Base-by-base conservation (phyloP, 1,140 invertebrate genomes). In the Trypoxylus dichotomus region DNA sequence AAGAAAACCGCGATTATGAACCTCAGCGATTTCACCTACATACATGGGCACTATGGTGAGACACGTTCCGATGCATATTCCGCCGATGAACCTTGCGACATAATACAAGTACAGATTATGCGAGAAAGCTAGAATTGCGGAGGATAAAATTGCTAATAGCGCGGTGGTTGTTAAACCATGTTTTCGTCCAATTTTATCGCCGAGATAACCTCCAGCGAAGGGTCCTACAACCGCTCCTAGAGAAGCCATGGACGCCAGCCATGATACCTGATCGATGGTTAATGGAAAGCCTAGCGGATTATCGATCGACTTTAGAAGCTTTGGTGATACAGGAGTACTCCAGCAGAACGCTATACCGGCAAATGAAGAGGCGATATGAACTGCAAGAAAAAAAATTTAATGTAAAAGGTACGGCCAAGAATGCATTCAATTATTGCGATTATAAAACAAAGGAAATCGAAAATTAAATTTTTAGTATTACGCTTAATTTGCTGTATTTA, bases 171-270 rank as follows among this genome's bases (percentile, higher is more conserved):
- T 81, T 0, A 88, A 81, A 8, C 87, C 83, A 19, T 83, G 84
- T 77, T 88, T 89, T 77, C 88, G 81, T 3, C 88, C 88, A 27
- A 87, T 81, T n/a, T 81, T 84, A 71, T 88, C 85, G 6, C 86
- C 63, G 0, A 85, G 60, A n/a, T 83, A 75, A 7, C 87, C 86
- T 25, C 86, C 85, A 0, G 79, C 37, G 8, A 83, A 29, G 0
- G 81, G 81, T 15, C 82, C 83, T 24, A 79, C 42, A n/a, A 95
- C 87, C 24, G 94, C 93, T 11, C 95, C 95, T 21, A 97, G 83
- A 0, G 93, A 90, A 71, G 96, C 86, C 13, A 96, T 85, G 0
- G 94, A 94, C 0, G 92, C 93, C 77, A 97, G 93, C 94, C 94
- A 97, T 0, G 95, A 93, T 60, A 87, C 85, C 81, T 94, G 87